A percentile compares a stretch with the other conserved stretches of the same genome.
Conservation (phyloP, 2,888 invertebrate species). For the Ecliptopera silaceata region DNA sequence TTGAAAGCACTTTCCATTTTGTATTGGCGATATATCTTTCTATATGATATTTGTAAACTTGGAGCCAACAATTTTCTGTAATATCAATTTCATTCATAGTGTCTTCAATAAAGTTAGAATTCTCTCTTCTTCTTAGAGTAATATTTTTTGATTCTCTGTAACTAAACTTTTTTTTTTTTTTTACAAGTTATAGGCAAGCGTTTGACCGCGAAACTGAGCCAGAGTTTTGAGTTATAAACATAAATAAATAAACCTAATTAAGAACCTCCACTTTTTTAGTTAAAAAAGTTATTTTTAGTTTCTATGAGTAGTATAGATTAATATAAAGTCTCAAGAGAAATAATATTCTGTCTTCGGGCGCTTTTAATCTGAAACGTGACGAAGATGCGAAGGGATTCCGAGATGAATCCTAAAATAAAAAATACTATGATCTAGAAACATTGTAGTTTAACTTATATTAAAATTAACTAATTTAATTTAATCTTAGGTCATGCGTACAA, state of each 20-base stretch:
- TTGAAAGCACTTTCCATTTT: not conserved
- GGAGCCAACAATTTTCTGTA: not conserved
- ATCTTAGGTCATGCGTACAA: slow-evolving; percentile 23
- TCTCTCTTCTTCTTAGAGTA: too few relatives aligned
- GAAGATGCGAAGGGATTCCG: slow-evolving; percentile 28
- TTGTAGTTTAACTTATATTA: too few relatives aligned
- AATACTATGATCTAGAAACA: slow-evolving; percentile 17
- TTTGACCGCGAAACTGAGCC: too few relatives aligned
- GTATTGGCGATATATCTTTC: not conserved
- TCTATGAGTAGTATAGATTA: slow-evolving; percentile 20
- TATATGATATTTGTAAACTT: not conserved
- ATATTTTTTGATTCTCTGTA: too few relatives aligned
- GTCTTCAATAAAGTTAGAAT: not conserved
- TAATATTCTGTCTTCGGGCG: slow-evolving; percentile 31
- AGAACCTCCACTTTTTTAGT: too few relatives aligned
- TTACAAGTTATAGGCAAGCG: too few relatives aligned
- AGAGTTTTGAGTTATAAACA: too few relatives aligned
- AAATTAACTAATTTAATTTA: too few relatives aligned
- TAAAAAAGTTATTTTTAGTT: slow-evolving; percentile 7
- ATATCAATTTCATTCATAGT: not conserved
- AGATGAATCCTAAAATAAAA: slow-evolving; percentile 40
- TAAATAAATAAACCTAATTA: too few relatives aligned
- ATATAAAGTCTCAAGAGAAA: slow-evolving; percentile 29
- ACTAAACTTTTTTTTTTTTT: too few relatives aligned
- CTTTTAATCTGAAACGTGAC: slow-evolving; percentile 29